phyloP scores from a whole-genome alignment of 2,888 invertebrate species.

The Drosophila villosipedis region DNA sequence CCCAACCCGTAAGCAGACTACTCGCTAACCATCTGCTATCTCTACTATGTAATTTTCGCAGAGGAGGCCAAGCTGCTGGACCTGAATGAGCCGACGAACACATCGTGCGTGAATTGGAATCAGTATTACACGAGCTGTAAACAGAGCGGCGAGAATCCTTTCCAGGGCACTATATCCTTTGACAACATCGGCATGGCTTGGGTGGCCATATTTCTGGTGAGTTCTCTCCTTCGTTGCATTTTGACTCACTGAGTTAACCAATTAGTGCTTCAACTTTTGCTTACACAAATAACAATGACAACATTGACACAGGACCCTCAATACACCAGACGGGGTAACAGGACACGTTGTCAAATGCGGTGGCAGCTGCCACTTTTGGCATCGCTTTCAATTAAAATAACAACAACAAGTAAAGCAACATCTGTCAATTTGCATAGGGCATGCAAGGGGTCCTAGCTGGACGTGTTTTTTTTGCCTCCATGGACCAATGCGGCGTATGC shows the following conservation, averaged over 20 bases:
- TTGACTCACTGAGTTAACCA: conserved; percentile 39
- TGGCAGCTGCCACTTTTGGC: conserved; percentile 55
- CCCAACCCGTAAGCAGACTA: background rate
- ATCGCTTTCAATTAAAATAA: conserved; percentile 52
- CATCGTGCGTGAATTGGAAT: conserved; percentile 98
- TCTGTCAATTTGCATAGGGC: conserved; percentile 58
- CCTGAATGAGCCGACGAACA: conserved; percentile 89
- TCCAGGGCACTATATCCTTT: conserved; percentile 99
- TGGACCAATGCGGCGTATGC: conserved; percentile 35
- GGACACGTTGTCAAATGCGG: conserved; percentile 44
- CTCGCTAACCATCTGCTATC: background rate
- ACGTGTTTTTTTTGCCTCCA: conserved; percentile 9
- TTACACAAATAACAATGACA: conserved; percentile 57
- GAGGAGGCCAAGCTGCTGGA: conserved; percentile 84
- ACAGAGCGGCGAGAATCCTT: conserved; percentile 97
- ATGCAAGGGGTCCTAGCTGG: background rate
- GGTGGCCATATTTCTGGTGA: conserved; percentile 99
- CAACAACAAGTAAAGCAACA: conserved; percentile 36
- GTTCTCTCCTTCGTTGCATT: conserved; percentile 79
- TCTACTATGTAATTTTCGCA: conserved; percentile 41
- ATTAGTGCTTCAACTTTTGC: conserved; percentile 61
- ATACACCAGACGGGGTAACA: conserved; percentile 50
- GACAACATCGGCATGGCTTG: conserved; percentile 99
- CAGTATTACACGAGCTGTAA: conserved; percentile 98
- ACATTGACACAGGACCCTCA: conserved; percentile 42